phyloP scores from a whole-genome alignment of 1,140 invertebrate species.

The Drosophila athabasca region DNA sequence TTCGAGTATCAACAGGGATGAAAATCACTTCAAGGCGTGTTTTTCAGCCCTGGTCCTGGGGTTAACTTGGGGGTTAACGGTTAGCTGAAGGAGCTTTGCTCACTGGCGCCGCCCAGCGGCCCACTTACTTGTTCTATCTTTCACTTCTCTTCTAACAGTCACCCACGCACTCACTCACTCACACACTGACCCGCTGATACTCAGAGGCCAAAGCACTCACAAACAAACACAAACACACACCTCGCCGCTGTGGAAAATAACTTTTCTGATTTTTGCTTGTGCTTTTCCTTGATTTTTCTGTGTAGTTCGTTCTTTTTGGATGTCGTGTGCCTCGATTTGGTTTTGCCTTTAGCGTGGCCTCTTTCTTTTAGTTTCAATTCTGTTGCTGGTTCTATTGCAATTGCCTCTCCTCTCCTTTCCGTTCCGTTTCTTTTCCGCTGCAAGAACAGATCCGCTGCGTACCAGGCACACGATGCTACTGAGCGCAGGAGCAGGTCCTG shows the following conservation, averaged over 20 bases:
- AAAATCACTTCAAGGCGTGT: constrained; percentile 1
- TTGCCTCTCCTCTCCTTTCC: background rate
- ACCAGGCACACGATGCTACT: constrained; percentile 74
- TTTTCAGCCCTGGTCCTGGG: constrained; percentile 5
- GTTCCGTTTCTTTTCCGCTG: background rate
- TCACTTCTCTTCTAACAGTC: constrained; percentile 9
- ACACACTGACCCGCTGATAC: background rate
- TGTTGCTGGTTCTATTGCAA: background rate
- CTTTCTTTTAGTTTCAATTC: constrained; percentile 30
- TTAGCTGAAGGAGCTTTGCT: constrained; percentile 42
- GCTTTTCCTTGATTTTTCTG: constrained; percentile 3
- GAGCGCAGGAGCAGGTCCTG: constrained; percentile 61
- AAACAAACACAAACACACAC: constrained; percentile 40
- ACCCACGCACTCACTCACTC: constrained; percentile 1
- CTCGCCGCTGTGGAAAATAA: constrained; percentile 35
- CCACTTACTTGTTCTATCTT: constrained; percentile 29
- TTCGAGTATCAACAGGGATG: background rate
- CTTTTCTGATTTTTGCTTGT: constrained; percentile 6
- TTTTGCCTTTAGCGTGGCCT: constrained; percentile 13
- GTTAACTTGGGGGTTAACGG: constrained; percentile 23
- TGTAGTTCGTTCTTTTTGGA: constrained; percentile 4
- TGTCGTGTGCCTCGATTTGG: background rate
- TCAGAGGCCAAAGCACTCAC: constrained; percentile 14
- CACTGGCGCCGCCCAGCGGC: constrained; percentile 57
- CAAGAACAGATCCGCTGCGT: constrained; percentile 70